Conservation (phyloP, 2,888 invertebrate species). For the Alsophila aescularia region DNA sequence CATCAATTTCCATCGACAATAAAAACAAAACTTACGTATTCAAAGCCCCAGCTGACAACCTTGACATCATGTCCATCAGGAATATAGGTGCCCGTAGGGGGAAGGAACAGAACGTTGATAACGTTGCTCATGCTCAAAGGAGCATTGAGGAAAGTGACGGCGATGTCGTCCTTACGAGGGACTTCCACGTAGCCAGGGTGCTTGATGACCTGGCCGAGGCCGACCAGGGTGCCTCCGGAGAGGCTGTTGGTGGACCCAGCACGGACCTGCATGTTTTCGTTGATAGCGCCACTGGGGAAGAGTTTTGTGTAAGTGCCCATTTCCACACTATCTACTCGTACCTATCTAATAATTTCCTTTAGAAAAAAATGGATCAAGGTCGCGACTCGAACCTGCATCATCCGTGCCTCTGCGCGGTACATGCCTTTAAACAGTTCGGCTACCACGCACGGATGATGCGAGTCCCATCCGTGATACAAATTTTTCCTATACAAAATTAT, state of each 20-base stretch:
- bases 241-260: conserved; percentile 64
- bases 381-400: too few relatives aligned
- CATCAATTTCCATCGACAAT: too few relatives aligned
- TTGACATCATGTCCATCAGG: conserved; percentile 48
- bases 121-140: conserved; percentile 46
- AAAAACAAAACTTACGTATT: conserved; percentile 48
- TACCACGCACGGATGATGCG: too few relatives aligned
- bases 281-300: conserved; percentile 50
- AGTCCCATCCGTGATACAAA: too few relatives aligned
- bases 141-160: conserved; percentile 40
- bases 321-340: too few relatives aligned
- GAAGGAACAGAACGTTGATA: conserved; percentile 53
- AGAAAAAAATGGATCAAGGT: too few relatives aligned
- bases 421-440: too few relatives aligned
- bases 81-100: conserved; percentile 47
- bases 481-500: too few relatives aligned
- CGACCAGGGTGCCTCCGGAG: conserved; percentile 48
- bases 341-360: too few relatives aligned
- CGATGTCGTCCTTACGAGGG: conserved; percentile 54
- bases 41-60: conserved; percentile 67
- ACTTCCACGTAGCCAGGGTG: conserved; percentile 51
- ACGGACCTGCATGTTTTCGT: conserved; percentile 49
- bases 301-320: too few relatives aligned
- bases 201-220: conserved; percentile 40
- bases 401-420: too few relatives aligned